Conservation (phyloP, 2,888 invertebrate genomes). For the Hydraecia micacea region DNA sequence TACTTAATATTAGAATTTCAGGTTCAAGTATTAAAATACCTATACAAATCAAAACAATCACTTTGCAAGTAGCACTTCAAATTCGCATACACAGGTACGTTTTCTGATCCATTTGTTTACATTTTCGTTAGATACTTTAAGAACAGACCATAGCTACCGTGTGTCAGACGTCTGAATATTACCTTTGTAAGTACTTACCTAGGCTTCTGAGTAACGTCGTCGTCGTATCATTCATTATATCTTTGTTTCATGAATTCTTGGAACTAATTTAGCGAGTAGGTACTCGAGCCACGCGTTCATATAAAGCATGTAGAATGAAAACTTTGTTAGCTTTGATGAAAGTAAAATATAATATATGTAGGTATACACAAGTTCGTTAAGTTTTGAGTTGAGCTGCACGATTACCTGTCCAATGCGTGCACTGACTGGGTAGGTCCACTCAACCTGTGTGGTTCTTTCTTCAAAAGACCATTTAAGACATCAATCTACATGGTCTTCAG, state of each 20-base stretch:
- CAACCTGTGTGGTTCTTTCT: too few species aligned
- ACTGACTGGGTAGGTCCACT: not conserved
- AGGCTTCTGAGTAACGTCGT: not conserved
- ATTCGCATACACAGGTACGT: not conserved
- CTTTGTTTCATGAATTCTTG: conserved; percentile 15
- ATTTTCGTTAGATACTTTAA: not conserved
- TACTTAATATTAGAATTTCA: not conserved
- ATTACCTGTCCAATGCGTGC: not conserved
- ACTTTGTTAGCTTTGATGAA: conserved; percentile 1
- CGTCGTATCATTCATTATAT: conserved; percentile 4
- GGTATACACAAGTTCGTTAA: not conserved
- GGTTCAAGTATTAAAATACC: not conserved
- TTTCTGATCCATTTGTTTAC: conserved; percentile 4
- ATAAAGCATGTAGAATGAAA: not conserved
- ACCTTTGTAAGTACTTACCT: not conserved
- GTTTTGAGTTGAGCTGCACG: not conserved
- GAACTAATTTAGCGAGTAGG: not conserved
- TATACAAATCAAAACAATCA: not conserved
- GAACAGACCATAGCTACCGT: not conserved
- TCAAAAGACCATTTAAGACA: not conserved
- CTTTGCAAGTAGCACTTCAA: not conserved
- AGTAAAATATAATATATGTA: not conserved
- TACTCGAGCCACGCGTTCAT: not conserved
- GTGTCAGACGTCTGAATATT: conserved; percentile 1
- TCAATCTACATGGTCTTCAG: not conserved